These are phyloP conservation scores for Aspidiotus destructor DNA, from an alignment of 2,888 invertebrate species.

Conservation along the genomic window DNA sequence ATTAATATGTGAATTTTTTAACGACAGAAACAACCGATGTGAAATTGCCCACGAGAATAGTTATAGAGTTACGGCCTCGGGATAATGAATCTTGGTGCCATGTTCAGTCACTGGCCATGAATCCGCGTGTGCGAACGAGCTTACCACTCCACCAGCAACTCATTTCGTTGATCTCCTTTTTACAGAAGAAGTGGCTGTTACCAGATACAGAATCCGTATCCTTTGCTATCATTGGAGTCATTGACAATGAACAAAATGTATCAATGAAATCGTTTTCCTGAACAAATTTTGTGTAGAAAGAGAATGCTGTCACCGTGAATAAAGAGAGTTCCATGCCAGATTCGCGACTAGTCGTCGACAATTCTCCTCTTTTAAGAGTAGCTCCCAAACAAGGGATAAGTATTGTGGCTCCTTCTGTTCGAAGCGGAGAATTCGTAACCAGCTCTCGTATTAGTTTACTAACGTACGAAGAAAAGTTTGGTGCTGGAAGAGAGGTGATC, in stretches of 20 bases:
- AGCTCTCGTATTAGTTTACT: slow-evolving; percentile 67
- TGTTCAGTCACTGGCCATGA: slow-evolving; percentile 79
- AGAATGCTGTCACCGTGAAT: slow-evolving; percentile 10
- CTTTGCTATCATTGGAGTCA: slow-evolving; percentile 42
- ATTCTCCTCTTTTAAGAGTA: slow-evolving; percentile 38
- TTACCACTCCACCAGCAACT: slow-evolving; percentile 66
- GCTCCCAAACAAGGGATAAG: slow-evolving; percentile 52
- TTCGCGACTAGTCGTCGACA: not conserved
- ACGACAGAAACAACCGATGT: slow-evolving; percentile 57
- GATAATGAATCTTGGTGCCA: slow-evolving; percentile 69
- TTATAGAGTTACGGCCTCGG: slow-evolving; percentile 64
- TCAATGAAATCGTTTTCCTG: not conserved
- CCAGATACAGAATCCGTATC: slow-evolving; percentile 51
- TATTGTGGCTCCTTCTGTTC: slow-evolving; percentile 61
- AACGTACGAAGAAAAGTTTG: slow-evolving; percentile 63
- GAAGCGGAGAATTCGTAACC: slow-evolving; percentile 65
- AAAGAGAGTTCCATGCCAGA: slow-evolving; percentile 2
- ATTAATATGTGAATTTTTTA: not conserved
- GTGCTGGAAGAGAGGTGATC: slow-evolving; percentile 43
- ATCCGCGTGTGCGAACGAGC: slow-evolving; percentile 69
- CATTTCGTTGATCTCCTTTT: slow-evolving; percentile 57
- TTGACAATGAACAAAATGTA: not conserved
- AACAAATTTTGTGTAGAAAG: slow-evolving; percentile 10
- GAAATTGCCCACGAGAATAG: slow-evolving; percentile 66
- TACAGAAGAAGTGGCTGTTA: slow-evolving; percentile 65